Conservation (phyloP, 2,888 invertebrate species). For the Erebia palarica region DNA sequence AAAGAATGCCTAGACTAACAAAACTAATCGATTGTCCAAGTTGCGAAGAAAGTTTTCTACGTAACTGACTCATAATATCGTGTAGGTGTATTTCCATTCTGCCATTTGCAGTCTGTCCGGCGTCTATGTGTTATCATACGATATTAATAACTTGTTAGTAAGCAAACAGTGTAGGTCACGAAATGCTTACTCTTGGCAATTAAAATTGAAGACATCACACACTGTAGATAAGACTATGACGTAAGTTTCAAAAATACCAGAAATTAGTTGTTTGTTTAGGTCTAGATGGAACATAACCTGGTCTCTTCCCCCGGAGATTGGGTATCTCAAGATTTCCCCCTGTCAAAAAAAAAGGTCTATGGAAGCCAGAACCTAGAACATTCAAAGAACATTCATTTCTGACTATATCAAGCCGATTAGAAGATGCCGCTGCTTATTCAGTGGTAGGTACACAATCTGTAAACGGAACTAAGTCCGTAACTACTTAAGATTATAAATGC, state of each 20-base stretch:
- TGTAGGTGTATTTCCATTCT: neutral
- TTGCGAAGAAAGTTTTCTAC: neutral
- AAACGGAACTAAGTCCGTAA: too few relatives aligned
- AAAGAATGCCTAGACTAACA: too few relatives aligned
- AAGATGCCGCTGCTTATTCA: too few relatives aligned
- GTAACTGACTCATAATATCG: constrained; percentile 1
- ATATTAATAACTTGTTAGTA: constrained; percentile 33
- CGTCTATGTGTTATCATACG: constrained; percentile 24
- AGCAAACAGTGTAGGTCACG: constrained; percentile 15
- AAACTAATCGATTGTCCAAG: neutral
- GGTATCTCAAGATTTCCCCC: too few relatives aligned
- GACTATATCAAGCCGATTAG: too few relatives aligned
- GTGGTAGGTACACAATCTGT: too few relatives aligned
- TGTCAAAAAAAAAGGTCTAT: too few relatives aligned
- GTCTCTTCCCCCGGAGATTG: too few relatives aligned
- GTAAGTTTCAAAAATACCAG: neutral
- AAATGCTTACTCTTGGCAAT: constrained; percentile 32
- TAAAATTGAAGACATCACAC: constrained; percentile 1
- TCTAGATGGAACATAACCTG: too few relatives aligned
- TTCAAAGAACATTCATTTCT: too few relatives aligned
- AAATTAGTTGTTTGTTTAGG: neutral
- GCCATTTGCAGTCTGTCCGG: constrained; percentile 8
- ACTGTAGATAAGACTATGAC: constrained; percentile 5
- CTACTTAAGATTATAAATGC: too few relatives aligned
- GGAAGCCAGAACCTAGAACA: too few relatives aligned